Evolutionary conservation across 2,113 vertebrate genomes (phyloP).

Genomic region (Bos indicus): DNA sequence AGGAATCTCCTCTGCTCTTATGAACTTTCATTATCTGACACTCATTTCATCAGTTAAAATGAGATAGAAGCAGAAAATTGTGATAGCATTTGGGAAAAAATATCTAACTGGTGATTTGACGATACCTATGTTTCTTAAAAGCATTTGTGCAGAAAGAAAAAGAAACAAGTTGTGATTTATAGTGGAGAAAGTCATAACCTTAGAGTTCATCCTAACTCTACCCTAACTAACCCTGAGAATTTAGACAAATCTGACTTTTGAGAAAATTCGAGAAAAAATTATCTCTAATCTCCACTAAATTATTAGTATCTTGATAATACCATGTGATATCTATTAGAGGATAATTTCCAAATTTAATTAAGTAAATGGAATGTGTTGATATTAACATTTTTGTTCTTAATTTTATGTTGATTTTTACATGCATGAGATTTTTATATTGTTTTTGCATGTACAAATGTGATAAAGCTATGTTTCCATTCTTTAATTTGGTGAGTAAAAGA

Average conservation of each 20-base stretch:
- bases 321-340: not conserved
- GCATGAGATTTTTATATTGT: not conserved
- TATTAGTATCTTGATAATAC: not conserved
- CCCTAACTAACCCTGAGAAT: not conserved
- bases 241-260: not conserved
- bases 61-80: not conserved
- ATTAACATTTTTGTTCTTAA: not conserved
- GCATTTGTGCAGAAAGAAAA: constrained; percentile 22
- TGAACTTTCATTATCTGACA: constrained; percentile 11
- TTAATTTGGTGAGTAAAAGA: constrained; percentile 21
- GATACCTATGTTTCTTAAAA: not conserved
- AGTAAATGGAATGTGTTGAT: not conserved
- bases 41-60: constrained; percentile 38
- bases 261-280: constrained; percentile 7
- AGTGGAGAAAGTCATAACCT: not conserved
- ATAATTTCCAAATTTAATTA: constrained; percentile 10
- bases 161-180: not conserved
- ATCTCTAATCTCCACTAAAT: not conserved
- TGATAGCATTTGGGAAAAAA: not conserved
- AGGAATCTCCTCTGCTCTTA: not conserved
- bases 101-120: constrained; percentile 16
- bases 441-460: not conserved
- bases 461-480: not conserved
- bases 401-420: not conserved
- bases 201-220: not conserved